Conservation (phyloP, 2,113 vertebrate genomes). For the Lophotis ruficrista region DNA sequence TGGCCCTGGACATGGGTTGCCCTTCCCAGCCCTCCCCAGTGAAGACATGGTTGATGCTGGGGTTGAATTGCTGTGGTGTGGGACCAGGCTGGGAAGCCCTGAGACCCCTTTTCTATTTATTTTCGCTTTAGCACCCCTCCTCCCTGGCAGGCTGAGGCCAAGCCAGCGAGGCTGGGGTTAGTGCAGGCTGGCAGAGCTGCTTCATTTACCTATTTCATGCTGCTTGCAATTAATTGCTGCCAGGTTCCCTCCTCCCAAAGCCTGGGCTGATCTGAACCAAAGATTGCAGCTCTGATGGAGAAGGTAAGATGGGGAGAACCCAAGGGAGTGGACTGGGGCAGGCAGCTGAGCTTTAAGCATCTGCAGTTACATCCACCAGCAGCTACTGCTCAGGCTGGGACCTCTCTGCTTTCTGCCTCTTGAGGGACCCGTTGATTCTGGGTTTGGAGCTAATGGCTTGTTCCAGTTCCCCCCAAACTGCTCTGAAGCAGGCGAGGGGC, state of each 20-base stretch:
- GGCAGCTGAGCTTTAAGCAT: background rate
- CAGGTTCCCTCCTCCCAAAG: background rate
- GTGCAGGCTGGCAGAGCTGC: background rate
- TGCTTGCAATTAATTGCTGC: background rate
- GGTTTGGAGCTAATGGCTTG: background rate
- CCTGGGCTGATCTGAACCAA: background rate
- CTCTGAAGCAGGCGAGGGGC: background rate
- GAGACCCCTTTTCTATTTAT: background rate
- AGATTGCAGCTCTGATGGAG: background rate
- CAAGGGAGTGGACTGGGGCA: fast-evolving
- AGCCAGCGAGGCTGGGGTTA: background rate
- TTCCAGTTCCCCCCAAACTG: background rate
- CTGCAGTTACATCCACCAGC: background rate
- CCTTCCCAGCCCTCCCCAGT: background rate
- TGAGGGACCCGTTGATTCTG: background rate
- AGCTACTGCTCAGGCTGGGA: background rate
- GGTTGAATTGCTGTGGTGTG: fast-evolving
- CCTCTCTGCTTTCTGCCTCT: fast-evolving
- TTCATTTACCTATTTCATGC: background rate
- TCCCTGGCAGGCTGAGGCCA: background rate
- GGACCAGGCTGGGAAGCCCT: background rate
- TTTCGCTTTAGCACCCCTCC: background rate
- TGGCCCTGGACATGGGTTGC: background rate
- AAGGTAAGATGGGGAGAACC: background rate
- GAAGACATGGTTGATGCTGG: background rate